Percentiles rank a stretch among this genome's conserved stretches.
Evolutionary conservation across 2,888 invertebrate species (phyloP).

Genomic region (Ichneumoninae sp.): DNA sequence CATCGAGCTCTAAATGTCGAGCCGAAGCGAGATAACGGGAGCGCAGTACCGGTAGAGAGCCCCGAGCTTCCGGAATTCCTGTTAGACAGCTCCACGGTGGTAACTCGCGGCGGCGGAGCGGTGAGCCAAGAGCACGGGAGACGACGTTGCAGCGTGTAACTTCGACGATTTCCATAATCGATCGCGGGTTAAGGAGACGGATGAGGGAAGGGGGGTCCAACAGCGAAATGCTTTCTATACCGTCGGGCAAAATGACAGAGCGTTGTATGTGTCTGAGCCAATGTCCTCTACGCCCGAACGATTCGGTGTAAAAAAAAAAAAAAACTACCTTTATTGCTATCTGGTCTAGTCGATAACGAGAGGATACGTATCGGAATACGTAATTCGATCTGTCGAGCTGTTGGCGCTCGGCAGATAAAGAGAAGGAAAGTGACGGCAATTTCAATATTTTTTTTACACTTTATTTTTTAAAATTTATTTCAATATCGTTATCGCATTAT

Average conservation of each 20-base stretch:
- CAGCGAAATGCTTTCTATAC: slow-evolving; percentile 67
- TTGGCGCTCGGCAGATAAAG: slow-evolving; percentile 11
- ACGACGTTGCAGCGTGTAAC: slow-evolving; percentile 32
- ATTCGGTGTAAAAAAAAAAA: not conserved
- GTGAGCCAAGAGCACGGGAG: slow-evolving; percentile 8
- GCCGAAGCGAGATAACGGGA: slow-evolving; percentile 55
- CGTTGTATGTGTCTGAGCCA: not conserved
- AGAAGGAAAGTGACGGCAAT: slow-evolving; percentile 35
- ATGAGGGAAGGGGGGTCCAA: slow-evolving; percentile 11
- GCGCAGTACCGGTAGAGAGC: slow-evolving; percentile 43
- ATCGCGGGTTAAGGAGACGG: slow-evolving; percentile 37
- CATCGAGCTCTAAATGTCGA: slow-evolving; percentile 7
- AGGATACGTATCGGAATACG: slow-evolving; percentile 1
- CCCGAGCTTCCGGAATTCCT: slow-evolving; percentile 67
- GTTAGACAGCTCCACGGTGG: slow-evolving; percentile 49
- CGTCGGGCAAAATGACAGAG: slow-evolving; percentile 9
- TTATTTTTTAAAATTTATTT: slow-evolving; percentile 14
- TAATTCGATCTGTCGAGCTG: not conserved
- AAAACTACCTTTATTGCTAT: slow-evolving; percentile 21
- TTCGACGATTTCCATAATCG: slow-evolving; percentile 67
- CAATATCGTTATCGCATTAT: slow-evolving; percentile 6
- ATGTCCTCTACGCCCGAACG: slow-evolving; percentile 24
- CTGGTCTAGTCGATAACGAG: slow-evolving; percentile 26
- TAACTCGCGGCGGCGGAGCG: slow-evolving; percentile 27
- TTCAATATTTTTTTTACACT: not conserved